Conservation (phyloP, 2,888 invertebrate species). For the Harpalus rufipes region DNA sequence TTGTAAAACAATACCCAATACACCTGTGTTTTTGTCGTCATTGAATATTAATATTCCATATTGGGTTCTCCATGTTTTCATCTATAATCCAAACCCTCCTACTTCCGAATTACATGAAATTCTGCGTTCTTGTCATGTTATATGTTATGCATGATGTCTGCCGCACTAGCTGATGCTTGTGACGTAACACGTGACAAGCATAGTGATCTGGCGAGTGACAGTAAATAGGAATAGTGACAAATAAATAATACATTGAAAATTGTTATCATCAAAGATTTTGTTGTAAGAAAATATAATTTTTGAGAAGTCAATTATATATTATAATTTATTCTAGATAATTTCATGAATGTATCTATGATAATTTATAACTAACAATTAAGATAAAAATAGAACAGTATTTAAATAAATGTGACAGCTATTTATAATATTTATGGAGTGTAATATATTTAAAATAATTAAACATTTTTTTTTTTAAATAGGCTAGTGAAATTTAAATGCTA, state of each 20-base stretch:
- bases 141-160: constrained; percentile 1
- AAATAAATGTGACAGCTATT: background rate
- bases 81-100: background rate
- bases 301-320: no score
- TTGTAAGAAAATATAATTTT: no score
- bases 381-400: background rate
- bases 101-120: background rate
- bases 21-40: background rate
- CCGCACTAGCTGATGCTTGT: background rate
- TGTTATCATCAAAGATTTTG: no score
- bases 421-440: background rate
- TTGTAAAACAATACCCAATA: background rate
- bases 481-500: background rate
- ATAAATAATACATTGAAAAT: no score
- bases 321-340: no score
- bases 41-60: constrained; percentile 1
- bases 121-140: constrained; percentile 5
- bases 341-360: background rate
- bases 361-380: background rate
- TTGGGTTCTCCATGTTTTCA: background rate
- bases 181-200: background rate
- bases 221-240: no score
- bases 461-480: background rate
- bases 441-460: background rate
- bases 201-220: background rate